A percentile compares a stretch with the other conserved stretches of the same genome.
phyloP scores from a whole-genome alignment of 30 jellyfish, hydroid and myxozoan genomes.

The Cassiopea xamachana region DNA sequence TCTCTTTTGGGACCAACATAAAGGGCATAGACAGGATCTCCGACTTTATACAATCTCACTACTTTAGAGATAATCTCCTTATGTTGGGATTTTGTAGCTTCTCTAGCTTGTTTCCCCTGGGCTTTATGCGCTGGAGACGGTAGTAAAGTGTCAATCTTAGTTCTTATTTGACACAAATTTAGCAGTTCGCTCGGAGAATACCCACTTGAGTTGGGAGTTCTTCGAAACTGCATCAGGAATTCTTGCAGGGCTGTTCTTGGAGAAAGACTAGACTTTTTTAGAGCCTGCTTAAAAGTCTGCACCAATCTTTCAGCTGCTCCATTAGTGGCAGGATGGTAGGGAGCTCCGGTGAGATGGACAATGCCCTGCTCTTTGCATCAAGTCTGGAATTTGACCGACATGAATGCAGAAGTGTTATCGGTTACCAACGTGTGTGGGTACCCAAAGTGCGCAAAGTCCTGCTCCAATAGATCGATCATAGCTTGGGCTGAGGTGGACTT shows the following conservation, averaged over 20 bases:
- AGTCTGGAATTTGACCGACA: conserved; percentile 39
- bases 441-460: conserved; percentile 38
- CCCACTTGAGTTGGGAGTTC: conserved; percentile 44
- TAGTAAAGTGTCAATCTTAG: conserved; percentile 21
- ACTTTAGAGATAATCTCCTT: conserved; percentile 31
- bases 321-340: conserved; percentile 47
- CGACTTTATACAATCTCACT: conserved; percentile 25
- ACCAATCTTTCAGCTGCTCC: conserved; percentile 48
- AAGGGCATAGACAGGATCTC: conserved; percentile 44
- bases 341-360: conserved; percentile 49
- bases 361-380: conserved; percentile 40
- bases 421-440: conserved; percentile 46
- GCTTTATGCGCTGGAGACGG: conserved; percentile 56
- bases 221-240: conserved; percentile 28
- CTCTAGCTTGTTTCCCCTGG: conserved; percentile 31
- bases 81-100: conserved; percentile 32
- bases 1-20: conserved; percentile 38
- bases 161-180: conserved; percentile 25
- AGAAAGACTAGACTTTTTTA: conserved; percentile 45
- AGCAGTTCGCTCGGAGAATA: conserved; percentile 60
- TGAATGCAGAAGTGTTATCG: conserved; percentile 30
- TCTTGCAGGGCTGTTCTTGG: conserved; percentile 37
- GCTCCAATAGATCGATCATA: conserved; percentile 28
- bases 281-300: conserved; percentile 54
- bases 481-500: conserved; percentile 32